phyloP scores from a whole-genome alignment of 2,888 invertebrate species.

The Pediacus dermestoides region DNA sequence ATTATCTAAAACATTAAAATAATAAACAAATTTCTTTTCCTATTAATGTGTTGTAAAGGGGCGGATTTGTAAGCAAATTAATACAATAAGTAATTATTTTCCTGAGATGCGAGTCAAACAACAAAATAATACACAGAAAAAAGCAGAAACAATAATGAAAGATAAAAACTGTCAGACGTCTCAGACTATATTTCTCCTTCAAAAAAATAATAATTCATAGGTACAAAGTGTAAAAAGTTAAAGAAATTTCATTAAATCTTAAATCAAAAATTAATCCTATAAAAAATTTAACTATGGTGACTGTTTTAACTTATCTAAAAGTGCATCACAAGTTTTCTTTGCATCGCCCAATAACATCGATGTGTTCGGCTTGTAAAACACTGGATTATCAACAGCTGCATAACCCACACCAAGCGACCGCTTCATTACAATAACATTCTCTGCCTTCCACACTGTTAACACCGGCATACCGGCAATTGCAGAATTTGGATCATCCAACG shows the following conservation, averaged over 20 bases:
- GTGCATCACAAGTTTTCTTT: constrained; percentile 84
- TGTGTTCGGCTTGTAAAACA: constrained; percentile 87
- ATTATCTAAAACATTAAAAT: constrained; percentile 3
- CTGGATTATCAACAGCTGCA: constrained; percentile 88
- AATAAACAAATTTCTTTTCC: constrained; percentile 1
- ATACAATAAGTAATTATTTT: not conserved
- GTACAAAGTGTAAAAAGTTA: constrained; percentile 3
- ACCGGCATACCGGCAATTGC: constrained; percentile 94
- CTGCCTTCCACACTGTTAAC: constrained; percentile 80
- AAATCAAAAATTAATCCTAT: too few relatives aligned
- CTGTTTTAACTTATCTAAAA: constrained; percentile 71
- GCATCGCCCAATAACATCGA: constrained; percentile 86
- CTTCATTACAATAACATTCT: constrained; percentile 89
- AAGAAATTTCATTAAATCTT: too few relatives aligned
- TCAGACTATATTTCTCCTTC: constrained; percentile 34
- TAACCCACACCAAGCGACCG: constrained; percentile 79
- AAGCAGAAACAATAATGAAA: constrained; percentile 7
- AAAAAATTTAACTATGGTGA: too few relatives aligned
- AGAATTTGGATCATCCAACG: constrained; percentile 86
- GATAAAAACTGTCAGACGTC: constrained; percentile 9
- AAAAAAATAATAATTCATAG: constrained; percentile 3
- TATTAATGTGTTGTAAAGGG: constrained; percentile 2
- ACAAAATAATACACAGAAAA: not conserved
- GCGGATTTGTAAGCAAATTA: not conserved
- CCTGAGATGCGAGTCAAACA: too few relatives aligned